Percentiles rank a stretch among this genome's conserved stretches.
Evolutionary conservation across 1,140 invertebrate genomes (phyloP).

Genomic region (Caenorhabditis brenneri): DNA sequence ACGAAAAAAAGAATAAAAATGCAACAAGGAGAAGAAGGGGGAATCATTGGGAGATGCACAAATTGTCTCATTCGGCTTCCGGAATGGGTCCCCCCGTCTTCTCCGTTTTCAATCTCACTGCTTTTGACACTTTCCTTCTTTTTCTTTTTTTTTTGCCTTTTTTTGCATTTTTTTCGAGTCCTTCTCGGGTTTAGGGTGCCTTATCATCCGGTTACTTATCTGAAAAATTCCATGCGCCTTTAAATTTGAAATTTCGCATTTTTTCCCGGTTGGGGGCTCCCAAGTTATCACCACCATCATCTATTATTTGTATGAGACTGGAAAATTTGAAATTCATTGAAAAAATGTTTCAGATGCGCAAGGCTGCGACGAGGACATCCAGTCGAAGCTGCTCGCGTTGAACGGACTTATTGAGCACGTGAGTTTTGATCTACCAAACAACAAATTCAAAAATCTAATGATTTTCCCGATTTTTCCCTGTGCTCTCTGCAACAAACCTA

Average conservation of each 20-base stretch:
- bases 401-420: slow-evolving; percentile 87
- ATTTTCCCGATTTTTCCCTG: background rate
- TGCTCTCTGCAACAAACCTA: too few relatives aligned
- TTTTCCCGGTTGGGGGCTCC: background rate
- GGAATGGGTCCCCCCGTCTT: background rate
- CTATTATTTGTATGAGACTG: background rate
- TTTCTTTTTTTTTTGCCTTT: too few relatives aligned
- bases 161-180: too few relatives aligned
- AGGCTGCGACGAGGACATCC: slow-evolving; percentile 85
- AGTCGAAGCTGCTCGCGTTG: slow-evolving; percentile 86
- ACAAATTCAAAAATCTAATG: background rate
- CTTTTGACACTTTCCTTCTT: background rate
- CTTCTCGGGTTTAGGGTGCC: too few relatives aligned
- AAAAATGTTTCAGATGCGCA: slow-evolving; percentile 79
- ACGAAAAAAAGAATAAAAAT: too few relatives aligned
- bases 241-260: too few relatives aligned
- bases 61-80: slow-evolving; percentile 40
- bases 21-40: background rate
- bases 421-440: slow-evolving; percentile 51
- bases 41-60: slow-evolving; percentile 1
- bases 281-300: background rate
- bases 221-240: too few relatives aligned
- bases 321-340: slow-evolving; percentile 17
- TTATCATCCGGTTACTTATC: too few relatives aligned
- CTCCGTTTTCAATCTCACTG: slow-evolving; percentile 7